These are phyloP conservation scores for Hyperopisus bebe DNA, from an alignment of 2,113 vertebrate genomes.

Conservation along the genomic window DNA sequence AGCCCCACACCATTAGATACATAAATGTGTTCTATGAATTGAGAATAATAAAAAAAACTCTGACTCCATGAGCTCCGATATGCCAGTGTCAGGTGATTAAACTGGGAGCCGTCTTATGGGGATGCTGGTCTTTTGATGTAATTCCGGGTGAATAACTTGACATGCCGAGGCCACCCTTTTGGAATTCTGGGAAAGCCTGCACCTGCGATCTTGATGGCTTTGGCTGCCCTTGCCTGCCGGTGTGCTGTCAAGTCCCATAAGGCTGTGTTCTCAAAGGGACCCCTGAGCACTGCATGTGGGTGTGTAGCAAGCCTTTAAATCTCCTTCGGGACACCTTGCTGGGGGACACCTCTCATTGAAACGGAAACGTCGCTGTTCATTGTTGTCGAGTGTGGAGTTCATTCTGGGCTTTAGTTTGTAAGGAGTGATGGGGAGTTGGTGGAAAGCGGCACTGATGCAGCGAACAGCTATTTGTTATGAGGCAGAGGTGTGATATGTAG, in stretches of 20 bases:
- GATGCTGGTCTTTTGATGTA: not conserved
- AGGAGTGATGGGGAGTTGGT: not conserved
- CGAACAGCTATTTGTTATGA: not conserved
- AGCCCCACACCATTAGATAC: slow-evolving; percentile 32
- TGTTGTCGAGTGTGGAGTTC: not conserved
- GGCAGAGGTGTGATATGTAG: not conserved
- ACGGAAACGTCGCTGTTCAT: not conserved
- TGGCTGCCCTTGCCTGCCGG: not conserved
- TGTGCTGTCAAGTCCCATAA: not conserved
- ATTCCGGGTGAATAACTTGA: not conserved
- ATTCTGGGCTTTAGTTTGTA: not conserved
- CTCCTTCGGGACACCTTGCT: not conserved
- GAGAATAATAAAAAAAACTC: slow-evolving; percentile 31
- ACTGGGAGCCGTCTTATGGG: not conserved
- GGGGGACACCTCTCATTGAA: not conserved
- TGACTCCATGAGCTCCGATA: slow-evolving; percentile 24
- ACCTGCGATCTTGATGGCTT: not conserved
- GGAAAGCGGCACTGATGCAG: not conserved
- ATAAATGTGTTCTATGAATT: slow-evolving; percentile 37
- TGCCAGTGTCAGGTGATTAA: slow-evolving; percentile 25
- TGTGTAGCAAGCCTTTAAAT: not conserved
- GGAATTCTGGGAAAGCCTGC: not conserved
- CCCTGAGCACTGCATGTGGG: not conserved
- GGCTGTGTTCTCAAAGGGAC: not conserved
- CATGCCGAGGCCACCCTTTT: not conserved